Evolutionary conservation across 2,888 invertebrate genomes (phyloP).

Genomic region (Eupithecia subfuscata): DNA sequence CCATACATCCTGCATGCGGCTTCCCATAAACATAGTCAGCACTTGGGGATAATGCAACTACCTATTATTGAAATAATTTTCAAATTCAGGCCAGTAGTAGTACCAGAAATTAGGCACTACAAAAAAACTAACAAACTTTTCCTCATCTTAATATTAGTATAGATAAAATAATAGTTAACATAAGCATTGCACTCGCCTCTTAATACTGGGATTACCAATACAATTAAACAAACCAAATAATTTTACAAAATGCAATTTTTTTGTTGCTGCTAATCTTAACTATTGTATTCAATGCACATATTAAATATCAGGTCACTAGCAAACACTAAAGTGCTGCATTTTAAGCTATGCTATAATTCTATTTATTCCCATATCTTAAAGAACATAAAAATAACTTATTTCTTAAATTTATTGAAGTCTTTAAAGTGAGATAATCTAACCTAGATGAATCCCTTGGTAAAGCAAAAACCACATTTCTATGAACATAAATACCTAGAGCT

Average conservation of each 20-base stretch:
- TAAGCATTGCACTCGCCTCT: conserved; percentile 37
- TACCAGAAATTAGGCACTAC: not conserved
- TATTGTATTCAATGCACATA: conserved; percentile 6
- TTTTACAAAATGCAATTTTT: conserved; percentile 38
- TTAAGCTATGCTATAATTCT: not conserved
- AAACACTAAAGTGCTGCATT: not conserved
- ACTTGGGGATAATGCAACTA: conserved; percentile 11
- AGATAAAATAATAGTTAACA: conserved; percentile 23
- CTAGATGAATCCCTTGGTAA: not conserved
- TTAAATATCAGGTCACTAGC: conserved; percentile 38
- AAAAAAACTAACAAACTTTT: not conserved
- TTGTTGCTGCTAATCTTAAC: conserved; percentile 22
- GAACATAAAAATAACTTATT: conserved; percentile 12
- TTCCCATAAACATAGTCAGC: not conserved
- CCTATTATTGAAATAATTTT: not conserved
- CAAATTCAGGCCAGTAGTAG: not conserved
- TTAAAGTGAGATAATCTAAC: not conserved
- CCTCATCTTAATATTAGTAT: not conserved
- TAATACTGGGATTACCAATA: conserved; percentile 39
- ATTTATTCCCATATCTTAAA: not conserved
- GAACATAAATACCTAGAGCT: not conserved
- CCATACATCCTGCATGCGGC: not conserved
- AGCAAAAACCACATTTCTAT: not conserved
- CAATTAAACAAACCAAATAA: conserved; percentile 29
- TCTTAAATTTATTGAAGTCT: conserved; percentile 9